Conservation (phyloP, 2,888 invertebrate species). For the Spodoptera exigua region DNA sequence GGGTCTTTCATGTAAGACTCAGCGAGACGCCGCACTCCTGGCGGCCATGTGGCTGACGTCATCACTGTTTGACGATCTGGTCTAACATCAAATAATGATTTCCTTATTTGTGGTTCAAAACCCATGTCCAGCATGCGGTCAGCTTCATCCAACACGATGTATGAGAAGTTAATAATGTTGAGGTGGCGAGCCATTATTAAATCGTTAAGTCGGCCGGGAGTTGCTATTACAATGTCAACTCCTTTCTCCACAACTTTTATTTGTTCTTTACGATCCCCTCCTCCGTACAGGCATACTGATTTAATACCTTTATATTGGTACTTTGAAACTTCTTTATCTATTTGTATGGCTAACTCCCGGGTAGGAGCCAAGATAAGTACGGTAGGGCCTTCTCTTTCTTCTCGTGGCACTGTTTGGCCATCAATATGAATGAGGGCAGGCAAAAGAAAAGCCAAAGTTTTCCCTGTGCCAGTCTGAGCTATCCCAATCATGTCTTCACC, state of each 20-base stretch:
- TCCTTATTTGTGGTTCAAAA: slow-evolving; percentile 96
- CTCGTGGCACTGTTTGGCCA: slow-evolving; percentile 93
- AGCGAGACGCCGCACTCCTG: slow-evolving; percentile 95
- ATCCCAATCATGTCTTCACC: slow-evolving; percentile 99
- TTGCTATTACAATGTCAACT: slow-evolving; percentile 98
- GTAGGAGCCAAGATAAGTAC: slow-evolving; percentile 97
- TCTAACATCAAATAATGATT: slow-evolving; percentile 93
- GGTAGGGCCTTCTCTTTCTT: slow-evolving; percentile 94
- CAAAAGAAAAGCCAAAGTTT: slow-evolving; percentile 97
- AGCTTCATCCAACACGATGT: slow-evolving; percentile 97
- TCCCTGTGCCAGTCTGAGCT: slow-evolving; percentile 98
- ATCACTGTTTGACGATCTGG: slow-evolving; percentile 98
- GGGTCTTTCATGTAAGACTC: slow-evolving; percentile 96
- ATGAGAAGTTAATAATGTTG: slow-evolving; percentile 94
- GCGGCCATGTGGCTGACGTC: slow-evolving; percentile 99
- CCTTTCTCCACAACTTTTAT: slow-evolving; percentile 92
- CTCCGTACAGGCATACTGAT: slow-evolving; percentile 97
- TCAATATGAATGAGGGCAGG: slow-evolving; percentile 98
- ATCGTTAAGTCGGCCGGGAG: slow-evolving; percentile 97
- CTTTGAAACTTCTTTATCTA: slow-evolving; percentile 96
- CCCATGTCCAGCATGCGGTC: slow-evolving; percentile 97
- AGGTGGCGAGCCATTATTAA: slow-evolving; percentile 92
- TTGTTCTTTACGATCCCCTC: slow-evolving; percentile 94
- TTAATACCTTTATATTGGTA: slow-evolving; percentile 96
- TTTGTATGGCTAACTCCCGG: slow-evolving; percentile 97